These are phyloP conservation scores for Perdita meconis DNA, from an alignment of 2,888 invertebrate species.

Conservation along the genomic window DNA sequence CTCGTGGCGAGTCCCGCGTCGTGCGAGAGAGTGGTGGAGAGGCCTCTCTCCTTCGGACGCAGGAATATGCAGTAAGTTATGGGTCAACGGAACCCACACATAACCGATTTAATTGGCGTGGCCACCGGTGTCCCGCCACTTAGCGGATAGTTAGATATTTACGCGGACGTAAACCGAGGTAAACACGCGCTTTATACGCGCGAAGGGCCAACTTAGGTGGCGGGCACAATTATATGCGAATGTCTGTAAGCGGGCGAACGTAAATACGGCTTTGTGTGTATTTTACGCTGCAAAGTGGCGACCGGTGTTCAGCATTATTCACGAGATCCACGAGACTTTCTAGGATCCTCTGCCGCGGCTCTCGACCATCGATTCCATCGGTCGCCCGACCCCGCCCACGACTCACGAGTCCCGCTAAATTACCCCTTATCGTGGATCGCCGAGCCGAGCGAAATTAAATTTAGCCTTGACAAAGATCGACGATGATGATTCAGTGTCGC, in stretches of 20 bases:
- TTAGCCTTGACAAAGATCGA: slow-evolving; percentile 4
- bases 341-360: neutral
- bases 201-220: slow-evolving; percentile 7
- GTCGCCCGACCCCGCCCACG: neutral
- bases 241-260: slow-evolving; percentile 8
- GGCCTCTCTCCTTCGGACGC: neutral
- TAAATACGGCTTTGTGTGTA: slow-evolving; percentile 31
- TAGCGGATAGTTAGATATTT: slow-evolving; percentile 41
- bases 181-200: slow-evolving; percentile 27
- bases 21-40: neutral
- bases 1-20: neutral
- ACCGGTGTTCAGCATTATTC: slow-evolving; percentile 32
- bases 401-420: slow-evolving; percentile 17
- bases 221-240: slow-evolving; percentile 37
- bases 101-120: slow-evolving; percentile 57
- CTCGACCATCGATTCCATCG: slow-evolving; percentile 27
- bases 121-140: slow-evolving; percentile 27
- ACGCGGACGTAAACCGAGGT: slow-evolving; percentile 43
- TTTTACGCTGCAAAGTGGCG: slow-evolving; percentile 18
- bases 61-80: slow-evolving; percentile 20
- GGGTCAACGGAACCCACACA: slow-evolving; percentile 11
- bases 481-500: slow-evolving; percentile 17
- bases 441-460: slow-evolving; percentile 15
- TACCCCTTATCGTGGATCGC: slow-evolving; percentile 29
- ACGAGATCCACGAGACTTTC: slow-evolving; percentile 15